Evolutionary conservation across 2,797 vertebrate species (phyloP).

Genomic region (Bradypodion pumilum): DNA sequence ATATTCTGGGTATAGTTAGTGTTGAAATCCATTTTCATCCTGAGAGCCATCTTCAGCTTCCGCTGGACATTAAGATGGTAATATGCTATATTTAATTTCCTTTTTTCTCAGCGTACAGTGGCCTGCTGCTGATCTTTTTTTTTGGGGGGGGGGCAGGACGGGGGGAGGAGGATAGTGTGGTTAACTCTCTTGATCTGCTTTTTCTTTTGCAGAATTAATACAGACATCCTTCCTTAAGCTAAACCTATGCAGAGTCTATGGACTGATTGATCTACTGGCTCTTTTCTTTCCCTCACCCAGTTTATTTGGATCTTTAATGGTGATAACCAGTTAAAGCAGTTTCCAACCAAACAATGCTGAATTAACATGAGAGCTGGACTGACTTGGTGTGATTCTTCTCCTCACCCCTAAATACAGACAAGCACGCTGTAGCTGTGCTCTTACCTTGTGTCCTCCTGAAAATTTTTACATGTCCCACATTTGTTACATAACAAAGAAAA

Average conservation of each 20-base stretch:
- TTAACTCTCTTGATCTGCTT: not conserved
- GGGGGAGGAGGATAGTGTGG: not conserved
- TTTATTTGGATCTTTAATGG: not conserved
- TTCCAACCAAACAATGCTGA: conserved; percentile 3
- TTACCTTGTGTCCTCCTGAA: conserved; percentile 1
- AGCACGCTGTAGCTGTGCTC: conserved; percentile 1
- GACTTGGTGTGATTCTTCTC: not conserved
- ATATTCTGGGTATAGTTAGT: not conserved
- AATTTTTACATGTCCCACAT: not conserved
- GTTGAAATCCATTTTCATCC: not conserved
- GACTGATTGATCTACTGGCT: not conserved
- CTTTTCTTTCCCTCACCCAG: not conserved
- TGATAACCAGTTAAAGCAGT: not conserved
- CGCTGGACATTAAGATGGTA: not conserved
- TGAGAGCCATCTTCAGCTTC: not conserved
- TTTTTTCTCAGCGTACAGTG: not conserved
- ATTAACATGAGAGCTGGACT: conserved; percentile 16
- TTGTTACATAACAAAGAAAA: conserved; percentile 14
- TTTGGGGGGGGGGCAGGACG: too few species aligned
- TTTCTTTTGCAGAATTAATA: not conserved
- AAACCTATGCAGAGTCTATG: not conserved
- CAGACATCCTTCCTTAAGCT: not conserved
- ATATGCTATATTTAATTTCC: not conserved
- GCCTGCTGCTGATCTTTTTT: not conserved
- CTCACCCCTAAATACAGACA: not conserved